Evolutionary conservation across 2,797 vertebrate species (phyloP), one percentile per base, ranked within the genome.

Genomic region (Brachymystax lenok): DNA sequence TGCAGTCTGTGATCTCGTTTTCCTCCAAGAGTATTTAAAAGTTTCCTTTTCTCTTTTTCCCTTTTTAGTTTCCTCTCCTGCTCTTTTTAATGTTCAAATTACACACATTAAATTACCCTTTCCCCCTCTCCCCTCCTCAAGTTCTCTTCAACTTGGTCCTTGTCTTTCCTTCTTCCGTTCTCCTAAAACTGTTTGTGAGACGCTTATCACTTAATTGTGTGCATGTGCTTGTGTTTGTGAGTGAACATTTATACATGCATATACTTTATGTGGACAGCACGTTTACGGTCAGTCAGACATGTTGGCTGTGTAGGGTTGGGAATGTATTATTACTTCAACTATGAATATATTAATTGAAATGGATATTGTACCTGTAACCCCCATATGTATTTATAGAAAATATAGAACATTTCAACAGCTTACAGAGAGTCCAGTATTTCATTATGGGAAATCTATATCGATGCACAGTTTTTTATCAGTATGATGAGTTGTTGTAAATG

Each of bases 1-100:
- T 96, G 95, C 95, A 93, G 95, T 92, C 95, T 96, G 95, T 95
- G 95, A 96, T 96, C 96, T 96, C 91, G 75, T 95, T 95, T 94
- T 93, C 94, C 93, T 95, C 94, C 95, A 95, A 96, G 95, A 94
- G 87, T 92, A 96, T 94, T 95, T 96, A 95, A 93, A 95, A 94
- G 93, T 95, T 95, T 92, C 91, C 75, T 94, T 46, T 46, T 10
- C 40, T 46, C 40, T 46, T 91, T 90, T 46, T 13, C 40, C 40
- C 40, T 46, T 46, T 12, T 12, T 87, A 83, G 88, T 91, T 93
- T 92, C 88, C 86, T 92, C 79, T 88, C 85, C 84, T 84, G 83
- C 89, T 91, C 83, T 92, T 91, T 69, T 90, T 87, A 91, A 91
- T 87, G 88, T 92, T 90, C 87, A 92, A 93, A 90, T 88, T 90